These are phyloP conservation scores for Tor tambroides DNA, from an alignment of 2,113 vertebrate species.

Conservation along the genomic window DNA sequence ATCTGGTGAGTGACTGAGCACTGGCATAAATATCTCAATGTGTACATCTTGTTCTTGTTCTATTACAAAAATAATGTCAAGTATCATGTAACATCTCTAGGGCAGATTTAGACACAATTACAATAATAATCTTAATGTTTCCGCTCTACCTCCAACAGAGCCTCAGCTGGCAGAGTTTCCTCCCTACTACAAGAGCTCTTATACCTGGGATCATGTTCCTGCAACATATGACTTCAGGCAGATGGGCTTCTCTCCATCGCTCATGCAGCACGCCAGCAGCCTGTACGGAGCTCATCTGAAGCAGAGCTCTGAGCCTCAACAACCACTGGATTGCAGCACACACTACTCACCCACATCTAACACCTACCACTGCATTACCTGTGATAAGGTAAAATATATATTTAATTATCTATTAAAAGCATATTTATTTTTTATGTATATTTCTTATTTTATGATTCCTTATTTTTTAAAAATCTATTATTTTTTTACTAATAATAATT, in stretches of 20 bases:
- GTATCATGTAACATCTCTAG: not conserved
- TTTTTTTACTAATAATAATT: not conserved
- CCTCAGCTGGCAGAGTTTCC: conserved; percentile 67
- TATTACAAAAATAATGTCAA: not conserved
- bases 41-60: no score
- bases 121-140: not conserved
- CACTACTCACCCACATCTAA: conserved; percentile 84
- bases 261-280: conserved; percentile 85
- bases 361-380: conserved; percentile 91
- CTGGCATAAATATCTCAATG: not conserved
- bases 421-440: not conserved
- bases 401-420: not conserved
- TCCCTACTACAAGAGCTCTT: conserved; percentile 83
- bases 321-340: conserved; percentile 87
- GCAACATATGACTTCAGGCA: conserved; percentile 81
- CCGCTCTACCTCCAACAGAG: conserved; percentile 60
- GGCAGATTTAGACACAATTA: not conserved
- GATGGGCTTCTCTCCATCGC: conserved; percentile 82
- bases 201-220: conserved; percentile 83
- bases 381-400: conserved; percentile 83
- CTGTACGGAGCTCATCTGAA: conserved; percentile 76
- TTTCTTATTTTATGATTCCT: not conserved
- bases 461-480: not conserved
- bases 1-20: conserved; percentile 63
- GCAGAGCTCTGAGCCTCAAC: conserved; percentile 73